phyloP scores from a whole-genome alignment of 2,888 invertebrate species.

The Epinotia nisella region DNA sequence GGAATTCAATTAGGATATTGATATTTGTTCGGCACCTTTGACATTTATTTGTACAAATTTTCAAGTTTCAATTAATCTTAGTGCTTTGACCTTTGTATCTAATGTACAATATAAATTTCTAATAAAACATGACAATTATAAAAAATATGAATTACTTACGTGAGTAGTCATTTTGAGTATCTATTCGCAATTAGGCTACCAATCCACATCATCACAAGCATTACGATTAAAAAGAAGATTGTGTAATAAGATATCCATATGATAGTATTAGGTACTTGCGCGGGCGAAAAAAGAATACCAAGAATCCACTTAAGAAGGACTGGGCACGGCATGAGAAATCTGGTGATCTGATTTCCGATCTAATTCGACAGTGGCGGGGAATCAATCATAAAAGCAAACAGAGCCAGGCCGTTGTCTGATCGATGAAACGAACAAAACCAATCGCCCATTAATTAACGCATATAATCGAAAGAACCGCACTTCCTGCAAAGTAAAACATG shows the following conservation, averaged over 20 bases:
- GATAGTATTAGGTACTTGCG: neutral
- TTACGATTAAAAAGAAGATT: too few species aligned
- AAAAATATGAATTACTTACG: too few species aligned
- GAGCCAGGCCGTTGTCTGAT: slow-evolving; percentile 48
- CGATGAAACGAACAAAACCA: slow-evolving; percentile 50
- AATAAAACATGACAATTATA: too few species aligned
- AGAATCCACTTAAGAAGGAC: neutral
- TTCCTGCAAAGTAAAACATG: neutral
- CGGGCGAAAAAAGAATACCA: neutral
- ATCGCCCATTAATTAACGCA: slow-evolving; percentile 47
- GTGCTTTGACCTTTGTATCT: neutral
- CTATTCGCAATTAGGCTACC: too few species aligned
- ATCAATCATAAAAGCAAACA: slow-evolving; percentile 50
- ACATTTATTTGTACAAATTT: slow-evolving; percentile 9
- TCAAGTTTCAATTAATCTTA: neutral
- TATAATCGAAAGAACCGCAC: slow-evolving; percentile 17
- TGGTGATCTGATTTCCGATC: slow-evolving; percentile 29
- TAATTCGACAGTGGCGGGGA: slow-evolving; percentile 16
- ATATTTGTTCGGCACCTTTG: slow-evolving; percentile 4
- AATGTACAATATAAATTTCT: too few species aligned
- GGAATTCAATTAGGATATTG: neutral
- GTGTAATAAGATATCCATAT: too few species aligned
- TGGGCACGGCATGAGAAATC: slow-evolving; percentile 15
- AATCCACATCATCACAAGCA: too few species aligned
- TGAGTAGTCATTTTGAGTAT: too few species aligned